phyloP scores from a whole-genome alignment of 2,113 vertebrate genomes.

The Empidonax alnorum region DNA sequence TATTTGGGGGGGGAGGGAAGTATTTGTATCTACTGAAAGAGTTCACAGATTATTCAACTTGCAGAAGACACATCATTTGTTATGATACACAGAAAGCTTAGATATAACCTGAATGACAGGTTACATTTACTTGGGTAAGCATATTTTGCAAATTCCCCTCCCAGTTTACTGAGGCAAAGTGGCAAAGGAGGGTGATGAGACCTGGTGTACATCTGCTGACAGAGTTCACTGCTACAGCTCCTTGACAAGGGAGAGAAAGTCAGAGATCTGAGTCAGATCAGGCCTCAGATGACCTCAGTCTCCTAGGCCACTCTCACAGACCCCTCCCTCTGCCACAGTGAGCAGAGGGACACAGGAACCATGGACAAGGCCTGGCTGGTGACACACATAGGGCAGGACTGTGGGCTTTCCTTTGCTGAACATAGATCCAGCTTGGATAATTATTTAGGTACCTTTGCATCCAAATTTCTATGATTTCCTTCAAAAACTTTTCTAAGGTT shows the following conservation, averaged over 20 bases:
- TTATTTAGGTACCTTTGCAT: neutral
- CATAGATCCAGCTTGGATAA: neutral
- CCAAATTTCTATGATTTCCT: neutral
- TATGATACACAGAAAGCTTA: neutral
- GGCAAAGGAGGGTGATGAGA: too few species aligned
- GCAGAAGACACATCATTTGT: neutral
- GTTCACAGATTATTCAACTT: neutral
- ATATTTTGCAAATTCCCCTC: neutral
- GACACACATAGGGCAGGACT: fast-evolving
- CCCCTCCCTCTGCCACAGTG: too few species aligned
- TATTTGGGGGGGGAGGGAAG: fast-evolving
- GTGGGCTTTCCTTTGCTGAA: neutral
- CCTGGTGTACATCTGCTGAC: fast-evolving
- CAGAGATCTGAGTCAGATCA: neutral
- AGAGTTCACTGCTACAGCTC: too few species aligned
- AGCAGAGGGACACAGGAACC: fast-evolving
- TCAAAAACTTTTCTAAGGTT: neutral
- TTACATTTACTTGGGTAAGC: neutral
- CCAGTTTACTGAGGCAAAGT: neutral
- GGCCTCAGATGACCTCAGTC: fast-evolving
- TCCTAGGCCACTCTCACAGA: neutral
- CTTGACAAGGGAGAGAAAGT: neutral
- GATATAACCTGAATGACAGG: neutral
- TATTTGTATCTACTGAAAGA: neutral
- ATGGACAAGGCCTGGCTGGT: fast-evolving